These are phyloP conservation scores for Zingel zingel DNA, from an alignment of 2,113 vertebrate genomes.

Conservation along the genomic window DNA sequence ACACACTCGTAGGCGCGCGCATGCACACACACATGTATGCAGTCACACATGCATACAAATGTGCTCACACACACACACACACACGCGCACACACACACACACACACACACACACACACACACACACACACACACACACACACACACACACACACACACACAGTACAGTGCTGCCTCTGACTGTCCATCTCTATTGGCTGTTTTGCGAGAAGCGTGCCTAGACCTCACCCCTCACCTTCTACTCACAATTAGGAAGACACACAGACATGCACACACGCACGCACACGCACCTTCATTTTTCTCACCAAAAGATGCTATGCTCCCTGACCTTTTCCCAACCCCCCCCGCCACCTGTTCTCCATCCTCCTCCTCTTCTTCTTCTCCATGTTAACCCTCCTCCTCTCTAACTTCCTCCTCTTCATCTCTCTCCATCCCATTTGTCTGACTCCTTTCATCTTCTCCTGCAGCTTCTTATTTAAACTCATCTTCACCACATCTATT, in stretches of 20 bases:
- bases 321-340: slow-evolving; percentile 68
- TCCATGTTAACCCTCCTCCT: slow-evolving; percentile 34
- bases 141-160: slow-evolving; percentile 31
- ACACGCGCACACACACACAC: no score
- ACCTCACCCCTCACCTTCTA: slow-evolving; percentile 75
- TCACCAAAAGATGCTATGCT: slow-evolving; percentile 54
- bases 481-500: slow-evolving; percentile 44
- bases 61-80: background rate
- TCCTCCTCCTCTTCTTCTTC: slow-evolving; percentile 12
- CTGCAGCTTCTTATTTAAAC: slow-evolving; percentile 46
- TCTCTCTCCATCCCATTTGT: slow-evolving; percentile 42
- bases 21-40: slow-evolving; percentile 15
- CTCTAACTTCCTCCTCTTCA: slow-evolving; percentile 26
- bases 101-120: slow-evolving; percentile 20
- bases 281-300: slow-evolving; percentile 59
- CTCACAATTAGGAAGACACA: slow-evolving; percentile 70
- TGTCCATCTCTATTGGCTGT: slow-evolving; percentile 73
- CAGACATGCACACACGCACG: slow-evolving; percentile 19
- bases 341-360: slow-evolving; percentile 51
- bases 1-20: slow-evolving; percentile 60
- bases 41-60: slow-evolving; percentile 33
- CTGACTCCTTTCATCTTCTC: slow-evolving; percentile 57
- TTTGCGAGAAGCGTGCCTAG: slow-evolving; percentile 63
- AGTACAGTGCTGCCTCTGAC: slow-evolving; percentile 52
- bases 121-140: slow-evolving; percentile 4